phyloP scores from a whole-genome alignment of 2,797 vertebrate genomes.

The Poecilia picta region DNA sequence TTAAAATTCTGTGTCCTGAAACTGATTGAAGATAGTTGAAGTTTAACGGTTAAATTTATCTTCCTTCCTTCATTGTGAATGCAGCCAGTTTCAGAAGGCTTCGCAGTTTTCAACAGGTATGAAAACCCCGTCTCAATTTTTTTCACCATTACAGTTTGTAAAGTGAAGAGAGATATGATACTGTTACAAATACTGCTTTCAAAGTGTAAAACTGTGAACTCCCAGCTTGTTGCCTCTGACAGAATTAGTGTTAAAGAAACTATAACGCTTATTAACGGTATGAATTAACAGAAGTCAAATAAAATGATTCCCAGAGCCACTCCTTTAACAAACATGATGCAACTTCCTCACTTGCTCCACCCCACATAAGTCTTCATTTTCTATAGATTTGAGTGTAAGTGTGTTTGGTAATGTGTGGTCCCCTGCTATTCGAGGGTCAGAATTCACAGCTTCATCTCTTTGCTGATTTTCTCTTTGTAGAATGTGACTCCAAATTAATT shows the following conservation, averaged over 20 bases:
- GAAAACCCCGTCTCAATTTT: neutral
- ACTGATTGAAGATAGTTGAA: neutral
- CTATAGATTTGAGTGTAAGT: constrained; percentile 1
- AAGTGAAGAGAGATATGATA: constrained; percentile 8
- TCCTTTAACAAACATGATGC: constrained; percentile 28
- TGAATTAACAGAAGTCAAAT: constrained; percentile 23
- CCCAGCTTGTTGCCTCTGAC: constrained; percentile 18
- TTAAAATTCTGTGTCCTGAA: neutral
- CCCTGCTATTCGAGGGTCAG: no score
- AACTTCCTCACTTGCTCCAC: neutral
- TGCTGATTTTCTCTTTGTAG: no score
- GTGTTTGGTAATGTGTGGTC: neutral
- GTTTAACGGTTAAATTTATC: neutral
- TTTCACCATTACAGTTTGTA: neutral
- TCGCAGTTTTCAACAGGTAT: neutral
- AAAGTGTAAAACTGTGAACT: constrained; percentile 30
- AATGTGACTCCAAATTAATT: no score
- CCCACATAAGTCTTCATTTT: neutral
- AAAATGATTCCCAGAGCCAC: constrained; percentile 21
- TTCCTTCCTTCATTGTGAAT: no score
- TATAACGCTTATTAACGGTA: constrained; percentile 31
- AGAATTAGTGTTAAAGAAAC: constrained; percentile 36
- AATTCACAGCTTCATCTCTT: no score
- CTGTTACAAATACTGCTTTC: constrained; percentile 4
- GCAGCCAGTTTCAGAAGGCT: neutral